A percentile compares a stretch with the other conserved stretches of the same genome.
Conservation (phyloP, 2,113 vertebrate species). For the Forbesichthys papilliferus region DNA sequence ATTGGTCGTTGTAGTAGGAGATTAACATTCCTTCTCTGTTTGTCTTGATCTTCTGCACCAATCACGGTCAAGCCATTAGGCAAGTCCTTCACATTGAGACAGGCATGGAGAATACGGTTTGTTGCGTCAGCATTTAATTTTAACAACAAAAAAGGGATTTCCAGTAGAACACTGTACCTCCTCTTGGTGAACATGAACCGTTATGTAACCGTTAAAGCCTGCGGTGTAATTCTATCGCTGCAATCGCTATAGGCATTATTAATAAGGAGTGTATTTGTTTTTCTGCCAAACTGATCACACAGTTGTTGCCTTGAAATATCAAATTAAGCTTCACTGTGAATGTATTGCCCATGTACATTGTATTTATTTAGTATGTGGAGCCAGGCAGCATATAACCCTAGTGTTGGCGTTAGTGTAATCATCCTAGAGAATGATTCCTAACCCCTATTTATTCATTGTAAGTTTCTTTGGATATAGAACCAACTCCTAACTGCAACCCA, state of each 20-base stretch:
- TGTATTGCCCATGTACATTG: background rate
- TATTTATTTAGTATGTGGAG: background rate
- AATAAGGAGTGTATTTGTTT: constrained; percentile 3
- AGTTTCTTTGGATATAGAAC: too few species aligned
- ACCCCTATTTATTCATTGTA: background rate
- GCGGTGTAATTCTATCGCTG: background rate
- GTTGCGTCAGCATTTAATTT: background rate
- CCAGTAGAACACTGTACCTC: background rate
- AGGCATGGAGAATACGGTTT: background rate
- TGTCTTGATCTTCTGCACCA: constrained; percentile 64
- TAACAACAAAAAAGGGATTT: background rate
- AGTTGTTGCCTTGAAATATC: background rate
- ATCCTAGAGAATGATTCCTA: too few species aligned
- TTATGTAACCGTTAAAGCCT: constrained; percentile 39
- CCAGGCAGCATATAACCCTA: background rate
- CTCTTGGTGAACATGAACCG: background rate
- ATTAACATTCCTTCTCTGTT: constrained; percentile 75
- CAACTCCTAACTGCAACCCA: too few species aligned
- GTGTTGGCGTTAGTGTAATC: too few species aligned
- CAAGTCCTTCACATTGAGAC: constrained; percentile 34
- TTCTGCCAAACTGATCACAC: constrained; percentile 16
- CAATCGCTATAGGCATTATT: constrained; percentile 7
- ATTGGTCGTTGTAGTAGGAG: constrained; percentile 64
- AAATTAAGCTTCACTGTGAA: background rate
- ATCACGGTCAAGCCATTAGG: constrained; percentile 56